Conservation (phyloP, 2,113 vertebrate species). For the Capra hircus region DNA sequence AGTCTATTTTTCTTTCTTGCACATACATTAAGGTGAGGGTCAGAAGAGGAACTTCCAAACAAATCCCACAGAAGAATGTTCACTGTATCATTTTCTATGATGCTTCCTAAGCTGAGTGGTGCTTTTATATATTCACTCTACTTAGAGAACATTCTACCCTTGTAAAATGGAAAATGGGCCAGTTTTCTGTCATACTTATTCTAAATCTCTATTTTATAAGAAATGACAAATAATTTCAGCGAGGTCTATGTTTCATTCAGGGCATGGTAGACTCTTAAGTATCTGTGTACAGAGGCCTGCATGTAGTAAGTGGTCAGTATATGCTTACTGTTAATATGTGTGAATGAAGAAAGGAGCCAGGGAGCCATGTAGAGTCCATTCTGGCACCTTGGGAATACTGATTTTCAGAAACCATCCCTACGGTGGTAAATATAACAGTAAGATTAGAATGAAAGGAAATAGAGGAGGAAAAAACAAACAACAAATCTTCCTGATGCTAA, state of each 20-base stretch:
- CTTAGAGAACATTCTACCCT: not conserved
- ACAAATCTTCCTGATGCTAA: not conserved
- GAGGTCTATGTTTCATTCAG: not conserved
- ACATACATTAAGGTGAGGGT: constrained; percentile 17
- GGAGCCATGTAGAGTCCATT: not conserved
- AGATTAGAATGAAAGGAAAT: not conserved
- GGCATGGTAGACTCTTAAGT: not conserved
- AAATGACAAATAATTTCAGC: constrained; percentile 1
- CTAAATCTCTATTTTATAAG: not conserved
- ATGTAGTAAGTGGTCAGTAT: not conserved
- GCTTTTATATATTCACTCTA: not conserved
- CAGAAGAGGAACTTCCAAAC: constrained; percentile 18
- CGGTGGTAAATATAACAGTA: not conserved
- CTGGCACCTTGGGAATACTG: not conserved
- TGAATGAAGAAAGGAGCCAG: not conserved
- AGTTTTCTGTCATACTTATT: not conserved
- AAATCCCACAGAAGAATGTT: not conserved
- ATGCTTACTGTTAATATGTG: not conserved
- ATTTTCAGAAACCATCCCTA: not conserved
- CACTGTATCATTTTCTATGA: constrained; percentile 12
- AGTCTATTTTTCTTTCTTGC: constrained; percentile 37
- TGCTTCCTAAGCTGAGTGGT: constrained; percentile 17
- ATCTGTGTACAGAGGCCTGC: not conserved
- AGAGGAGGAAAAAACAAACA: not conserved
- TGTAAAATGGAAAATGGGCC: not conserved